A percentile compares a stretch with the other conserved stretches of the same genome.
These are phyloP conservation scores for Coracias cyanogaster DNA, from an alignment of 2,797 vertebrate genomes.

Conservation along the genomic window DNA sequence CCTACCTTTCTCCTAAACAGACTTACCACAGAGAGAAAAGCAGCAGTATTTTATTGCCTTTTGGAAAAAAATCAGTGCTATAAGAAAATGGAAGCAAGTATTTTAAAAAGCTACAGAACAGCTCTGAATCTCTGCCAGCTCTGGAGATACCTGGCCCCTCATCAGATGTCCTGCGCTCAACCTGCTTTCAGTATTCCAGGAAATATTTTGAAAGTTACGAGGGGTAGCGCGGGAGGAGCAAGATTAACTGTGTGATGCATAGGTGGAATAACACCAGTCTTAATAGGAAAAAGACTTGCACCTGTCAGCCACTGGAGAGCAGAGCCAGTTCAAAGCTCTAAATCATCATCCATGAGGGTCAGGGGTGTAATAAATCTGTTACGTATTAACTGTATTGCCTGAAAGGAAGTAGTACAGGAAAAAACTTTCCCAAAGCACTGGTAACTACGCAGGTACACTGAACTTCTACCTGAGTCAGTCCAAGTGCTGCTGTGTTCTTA, in stretches of 20 bases:
- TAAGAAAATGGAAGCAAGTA: neutral
- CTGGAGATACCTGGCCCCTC: neutral
- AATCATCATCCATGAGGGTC: neutral
- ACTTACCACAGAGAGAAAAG: neutral
- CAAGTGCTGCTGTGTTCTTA: neutral
- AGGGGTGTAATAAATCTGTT: neutral
- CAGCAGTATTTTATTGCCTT: neutral
- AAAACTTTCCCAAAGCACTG: neutral
- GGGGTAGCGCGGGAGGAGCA: accelerated
- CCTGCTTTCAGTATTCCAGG: neutral
- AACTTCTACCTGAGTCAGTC: neutral
- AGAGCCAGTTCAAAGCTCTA: neutral
- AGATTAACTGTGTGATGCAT: neutral
- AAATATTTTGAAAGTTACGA: neutral
- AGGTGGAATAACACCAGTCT: accelerated
- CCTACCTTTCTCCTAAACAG: neutral
- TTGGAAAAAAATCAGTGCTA: neutral
- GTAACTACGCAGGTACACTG: accelerated
- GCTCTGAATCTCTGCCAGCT: neutral
- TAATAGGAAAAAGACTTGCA: neutral
- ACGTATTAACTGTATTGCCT: neutral
- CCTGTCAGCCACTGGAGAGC: neutral
- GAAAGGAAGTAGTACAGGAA: neutral
- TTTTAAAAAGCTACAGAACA: neutral
- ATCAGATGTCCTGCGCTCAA: neutral